These are phyloP conservation scores for Acanthurus leucopareius DNA, from an alignment of 2,797 vertebrate species.

Conservation along the genomic window DNA sequence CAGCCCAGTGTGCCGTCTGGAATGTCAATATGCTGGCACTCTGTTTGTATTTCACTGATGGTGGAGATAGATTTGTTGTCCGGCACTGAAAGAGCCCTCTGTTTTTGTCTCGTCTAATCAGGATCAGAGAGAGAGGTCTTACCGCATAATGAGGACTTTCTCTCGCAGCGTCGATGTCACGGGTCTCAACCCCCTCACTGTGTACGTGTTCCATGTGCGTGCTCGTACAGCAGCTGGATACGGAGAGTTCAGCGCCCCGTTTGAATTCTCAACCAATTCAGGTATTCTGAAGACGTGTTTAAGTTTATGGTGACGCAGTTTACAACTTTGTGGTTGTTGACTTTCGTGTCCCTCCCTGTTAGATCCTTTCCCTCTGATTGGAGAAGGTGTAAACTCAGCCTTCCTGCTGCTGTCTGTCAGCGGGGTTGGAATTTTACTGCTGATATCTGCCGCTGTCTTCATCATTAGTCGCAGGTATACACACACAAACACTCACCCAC, in stretches of 20 bases:
- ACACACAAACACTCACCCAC: constrained; percentile 26
- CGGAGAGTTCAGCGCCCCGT: constrained; percentile 94
- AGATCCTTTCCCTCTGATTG: constrained; percentile 98
- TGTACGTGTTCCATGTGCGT: constrained; percentile 97
- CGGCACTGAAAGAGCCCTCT: constrained; percentile 45
- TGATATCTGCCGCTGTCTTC: constrained; percentile 96
- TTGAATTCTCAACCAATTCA: constrained; percentile 98
- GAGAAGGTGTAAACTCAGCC: constrained; percentile 95
- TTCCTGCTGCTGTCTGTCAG: constrained; percentile 96
- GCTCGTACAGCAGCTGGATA: constrained; percentile 97
- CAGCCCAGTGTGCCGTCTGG: constrained; percentile 37
- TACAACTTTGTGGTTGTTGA: constrained; percentile 17
- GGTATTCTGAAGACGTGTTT: constrained; percentile 78
- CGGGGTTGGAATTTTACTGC: constrained; percentile 94
- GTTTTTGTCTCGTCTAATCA: constrained; percentile 73
- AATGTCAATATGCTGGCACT: constrained; percentile 54
- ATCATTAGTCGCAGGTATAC: constrained; percentile 97
- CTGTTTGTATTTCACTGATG: constrained; percentile 51
- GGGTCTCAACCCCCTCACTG: constrained; percentile 94
- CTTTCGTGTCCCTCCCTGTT: constrained; percentile 18
- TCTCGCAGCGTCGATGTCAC: constrained; percentile 92
- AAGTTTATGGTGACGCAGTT: constrained; percentile 10
- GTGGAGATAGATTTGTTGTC: constrained; percentile 51
- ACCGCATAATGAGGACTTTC: constrained; percentile 96
- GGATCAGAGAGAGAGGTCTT: constrained; percentile 98